Evolutionary conservation across 2,113 vertebrate genomes (phyloP), one percentile per base, ranked within the genome.

Genomic region (Prochilodus magdalenae): DNA sequence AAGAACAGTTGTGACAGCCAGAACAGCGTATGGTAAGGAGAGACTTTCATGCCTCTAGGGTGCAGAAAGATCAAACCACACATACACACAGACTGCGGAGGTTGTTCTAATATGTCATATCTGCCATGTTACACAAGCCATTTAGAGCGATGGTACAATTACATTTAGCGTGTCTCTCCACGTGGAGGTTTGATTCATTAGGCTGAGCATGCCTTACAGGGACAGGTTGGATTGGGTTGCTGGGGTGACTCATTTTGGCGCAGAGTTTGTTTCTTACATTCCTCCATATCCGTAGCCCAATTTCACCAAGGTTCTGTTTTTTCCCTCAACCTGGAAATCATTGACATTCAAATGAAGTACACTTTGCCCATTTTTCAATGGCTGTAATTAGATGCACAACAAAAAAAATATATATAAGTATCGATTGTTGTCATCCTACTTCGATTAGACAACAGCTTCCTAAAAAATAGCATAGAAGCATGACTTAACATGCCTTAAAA

Each of bases 1-100:
- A 88, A 85, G 79, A 88, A 85, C 73, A 81, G 85, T 84, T 90
- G 84, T 92, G 90, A 92, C 90, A 93, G 79, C 65, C 63, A 87
- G 75, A 91, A 85, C 80, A 79, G 85, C 78, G 76, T 75, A 83
- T 85, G 78, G 82, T 78, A 89, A 90, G 82, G 86, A 84, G 69
- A 74, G 75, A 81, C 65, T 83, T 91, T 87, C 81, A 79, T 90
- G 57, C 82, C 87, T 84, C 30, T 44, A 80, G 77, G 83, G 81
- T 70, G 63, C 51, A 4, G 78, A 80, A 72, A 65, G 83, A 88
- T 89, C 80, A 83, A 84, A 80, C 69, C 18, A 13, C 16, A 55
- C 8, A 20, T 2, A 18, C 8, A 55, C 15, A 55, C 3, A 44
- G 84, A 71, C 70, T 72, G 40, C 26, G 44, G 20, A 53, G 80